Evolutionary conservation across 2,888 invertebrate genomes (phyloP).

Genomic region (Meganola albula): DNA sequence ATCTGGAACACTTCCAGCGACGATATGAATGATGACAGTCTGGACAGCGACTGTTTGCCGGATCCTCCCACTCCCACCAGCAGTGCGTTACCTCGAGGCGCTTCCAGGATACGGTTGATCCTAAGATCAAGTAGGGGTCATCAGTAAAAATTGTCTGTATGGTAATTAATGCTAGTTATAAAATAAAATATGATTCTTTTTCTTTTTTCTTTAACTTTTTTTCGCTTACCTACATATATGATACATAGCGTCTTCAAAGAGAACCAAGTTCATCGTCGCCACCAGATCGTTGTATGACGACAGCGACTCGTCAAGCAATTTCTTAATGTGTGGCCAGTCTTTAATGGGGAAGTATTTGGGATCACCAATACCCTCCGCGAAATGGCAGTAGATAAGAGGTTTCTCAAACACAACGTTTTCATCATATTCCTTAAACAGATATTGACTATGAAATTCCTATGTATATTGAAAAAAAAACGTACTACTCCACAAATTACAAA

Average conservation of each 20-base stretch:
- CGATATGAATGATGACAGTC: slow-evolving; percentile 93
- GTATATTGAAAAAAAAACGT: not conserved
- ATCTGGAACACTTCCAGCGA: slow-evolving; percentile 95
- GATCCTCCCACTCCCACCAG: slow-evolving; percentile 96
- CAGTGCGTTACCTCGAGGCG: slow-evolving; percentile 93
- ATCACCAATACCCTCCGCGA: slow-evolving; percentile 93
- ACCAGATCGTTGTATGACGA: slow-evolving; percentile 92
- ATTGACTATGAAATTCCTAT: not conserved
- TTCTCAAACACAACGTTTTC: slow-evolving; percentile 83
- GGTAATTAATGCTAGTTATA: no score
- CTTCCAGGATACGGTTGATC: slow-evolving; percentile 94
- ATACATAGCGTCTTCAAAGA: slow-evolving; percentile 96
- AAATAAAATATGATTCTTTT: no score
- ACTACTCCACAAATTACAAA: no score
- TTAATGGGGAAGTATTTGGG: slow-evolving; percentile 91
- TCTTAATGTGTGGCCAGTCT: slow-evolving; percentile 83
- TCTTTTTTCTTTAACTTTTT: no score
- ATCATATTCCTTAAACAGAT: slow-evolving; percentile 78
- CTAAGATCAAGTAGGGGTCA: slow-evolving; percentile 56
- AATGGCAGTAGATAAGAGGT: slow-evolving; percentile 94
- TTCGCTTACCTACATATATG: slow-evolving; percentile 94
- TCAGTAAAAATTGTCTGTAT: no score
- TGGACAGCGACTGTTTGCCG: slow-evolving; percentile 94
- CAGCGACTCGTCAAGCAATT: slow-evolving; percentile 87
- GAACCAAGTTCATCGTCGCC: slow-evolving; percentile 94